Percentiles rank a stretch among this genome's conserved stretches.
phyloP scores from a whole-genome alignment of 2,113 vertebrate species.

The Xiphophorus couchianus region DNA sequence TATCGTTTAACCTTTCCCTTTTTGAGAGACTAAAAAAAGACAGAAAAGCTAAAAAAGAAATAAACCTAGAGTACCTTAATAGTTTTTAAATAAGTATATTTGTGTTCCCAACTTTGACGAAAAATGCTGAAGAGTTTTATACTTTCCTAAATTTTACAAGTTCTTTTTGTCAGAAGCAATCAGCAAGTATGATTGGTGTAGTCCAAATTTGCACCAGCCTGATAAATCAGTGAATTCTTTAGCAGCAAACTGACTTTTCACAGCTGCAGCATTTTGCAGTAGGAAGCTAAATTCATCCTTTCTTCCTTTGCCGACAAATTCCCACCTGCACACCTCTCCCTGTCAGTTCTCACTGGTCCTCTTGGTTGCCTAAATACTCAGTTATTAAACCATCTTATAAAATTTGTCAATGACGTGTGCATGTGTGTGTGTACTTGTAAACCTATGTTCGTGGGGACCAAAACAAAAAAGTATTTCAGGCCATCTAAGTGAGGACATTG shows the following conservation, averaged over 20 bases:
- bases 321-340: background rate
- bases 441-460: background rate
- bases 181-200: background rate
- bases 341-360: background rate
- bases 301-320: background rate
- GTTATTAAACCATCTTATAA: slow-evolving; percentile 52
- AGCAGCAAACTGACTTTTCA: background rate
- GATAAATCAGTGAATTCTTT: background rate
- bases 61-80: background rate
- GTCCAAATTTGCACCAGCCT: background rate
- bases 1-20: background rate
- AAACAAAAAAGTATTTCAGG: background rate
- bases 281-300: background rate
- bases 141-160: background rate
- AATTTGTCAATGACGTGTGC: slow-evolving; percentile 8
- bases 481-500: background rate
- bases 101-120: no score
- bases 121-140: background rate
- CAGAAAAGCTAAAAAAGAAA: background rate
- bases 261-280: background rate
- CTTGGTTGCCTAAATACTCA: slow-evolving; percentile 48
- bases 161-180: background rate
- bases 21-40: background rate
- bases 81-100: no score
- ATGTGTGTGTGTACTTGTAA: background rate